Conservation (phyloP, 2,888 invertebrate genomes). For the Rotaria macrura region DNA sequence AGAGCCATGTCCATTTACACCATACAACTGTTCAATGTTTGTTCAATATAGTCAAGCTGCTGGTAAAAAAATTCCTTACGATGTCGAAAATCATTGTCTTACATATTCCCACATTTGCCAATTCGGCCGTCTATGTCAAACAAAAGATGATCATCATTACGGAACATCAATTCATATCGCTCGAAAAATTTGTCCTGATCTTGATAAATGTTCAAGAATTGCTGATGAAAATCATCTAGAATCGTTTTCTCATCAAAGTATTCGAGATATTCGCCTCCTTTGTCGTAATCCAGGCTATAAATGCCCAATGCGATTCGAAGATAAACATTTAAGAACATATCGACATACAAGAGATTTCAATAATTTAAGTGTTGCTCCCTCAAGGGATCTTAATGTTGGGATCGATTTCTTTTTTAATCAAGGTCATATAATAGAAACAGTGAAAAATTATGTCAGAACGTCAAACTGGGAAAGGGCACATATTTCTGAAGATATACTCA, state of each 20-base stretch:
- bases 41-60: neutral
- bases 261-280: neutral
- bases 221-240: neutral
- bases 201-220: neutral
- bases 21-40: neutral
- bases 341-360: no score
- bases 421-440: no score
- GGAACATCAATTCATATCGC: neutral
- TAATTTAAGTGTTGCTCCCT: no score
- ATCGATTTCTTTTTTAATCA: no score
- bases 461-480: no score
- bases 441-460: no score
- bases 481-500: no score
- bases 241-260: neutral
- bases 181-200: neutral
- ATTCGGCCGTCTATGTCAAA: neutral
- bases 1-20: neutral
- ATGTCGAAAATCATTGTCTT: neutral
- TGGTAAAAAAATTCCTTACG: neutral
- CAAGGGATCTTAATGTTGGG: no score
- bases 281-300: neutral
- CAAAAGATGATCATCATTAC: neutral
- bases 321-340: neutral
- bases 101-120: neutral
- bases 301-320: neutral